Conservation (phyloP, 2,113 vertebrate species). For the Plecotus auritus region DNA sequence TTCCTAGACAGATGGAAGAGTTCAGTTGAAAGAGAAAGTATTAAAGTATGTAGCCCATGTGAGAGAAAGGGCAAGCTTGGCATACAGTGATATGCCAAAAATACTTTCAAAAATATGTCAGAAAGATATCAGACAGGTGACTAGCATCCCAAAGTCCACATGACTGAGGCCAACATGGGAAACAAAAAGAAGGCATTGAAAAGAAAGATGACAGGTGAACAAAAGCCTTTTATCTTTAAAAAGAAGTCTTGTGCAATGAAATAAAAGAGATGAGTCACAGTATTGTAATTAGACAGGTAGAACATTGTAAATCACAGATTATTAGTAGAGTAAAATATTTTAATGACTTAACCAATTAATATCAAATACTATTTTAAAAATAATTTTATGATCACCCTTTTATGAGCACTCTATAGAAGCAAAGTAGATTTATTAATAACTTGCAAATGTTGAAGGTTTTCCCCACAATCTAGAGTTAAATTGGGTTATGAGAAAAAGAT, state of each 20-base stretch:
- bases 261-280: constrained; percentile 31
- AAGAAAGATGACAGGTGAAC: constrained; percentile 52
- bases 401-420: background rate
- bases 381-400: background rate
- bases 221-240: constrained; percentile 46
- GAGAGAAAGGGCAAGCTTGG: constrained; percentile 42
- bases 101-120: constrained; percentile 60
- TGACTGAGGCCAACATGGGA: constrained; percentile 18
- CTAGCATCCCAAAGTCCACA: constrained; percentile 14
- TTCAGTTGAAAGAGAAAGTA: constrained; percentile 3
- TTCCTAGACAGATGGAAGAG: constrained; percentile 62
- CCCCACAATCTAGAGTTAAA: background rate
- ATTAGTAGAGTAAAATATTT: background rate
- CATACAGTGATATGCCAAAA: constrained; percentile 44
- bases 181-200: background rate
- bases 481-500: background rate
- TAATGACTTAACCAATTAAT: constrained; percentile 27
- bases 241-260: constrained; percentile 30
- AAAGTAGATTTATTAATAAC: background rate
- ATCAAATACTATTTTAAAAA: constrained; percentile 31
- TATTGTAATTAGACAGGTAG: constrained; percentile 30
- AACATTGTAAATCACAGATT: background rate
- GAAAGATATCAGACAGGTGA: constrained; percentile 44
- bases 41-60: background rate
- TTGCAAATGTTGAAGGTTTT: background rate